A percentile compares a stretch with the other conserved stretches of the same genome.
These are phyloP conservation scores for Smittia aterrima DNA, from an alignment of 2,888 invertebrate species.

Conservation along the genomic window DNA sequence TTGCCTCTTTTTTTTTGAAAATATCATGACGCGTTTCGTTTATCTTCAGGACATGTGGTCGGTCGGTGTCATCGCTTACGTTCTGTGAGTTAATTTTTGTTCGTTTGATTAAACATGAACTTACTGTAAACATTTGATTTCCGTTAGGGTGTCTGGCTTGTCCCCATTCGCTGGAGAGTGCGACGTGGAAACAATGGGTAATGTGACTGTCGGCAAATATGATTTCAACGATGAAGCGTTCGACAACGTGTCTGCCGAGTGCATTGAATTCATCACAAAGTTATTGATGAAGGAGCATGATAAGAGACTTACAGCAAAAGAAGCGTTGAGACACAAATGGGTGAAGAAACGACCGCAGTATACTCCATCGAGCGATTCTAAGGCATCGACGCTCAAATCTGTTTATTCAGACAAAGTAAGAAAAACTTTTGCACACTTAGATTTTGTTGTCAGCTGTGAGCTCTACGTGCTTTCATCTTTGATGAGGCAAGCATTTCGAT, in stretches of 20 bases:
- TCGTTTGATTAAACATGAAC: background rate
- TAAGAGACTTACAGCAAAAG: constrained; percentile 76
- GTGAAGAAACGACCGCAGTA: constrained; percentile 61
- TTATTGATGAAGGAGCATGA: constrained; percentile 84
- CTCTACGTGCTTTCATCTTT: too few relatives aligned
- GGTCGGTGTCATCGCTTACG: constrained; percentile 96
- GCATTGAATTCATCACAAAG: constrained; percentile 92
- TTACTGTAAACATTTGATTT: constrained; percentile 14
- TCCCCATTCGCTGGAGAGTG: constrained; percentile 99
- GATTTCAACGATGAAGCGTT: constrained; percentile 98
- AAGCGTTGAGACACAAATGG: constrained; percentile 87
- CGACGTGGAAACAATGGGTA: constrained; percentile 97
- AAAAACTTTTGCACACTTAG: constrained; percentile 10
- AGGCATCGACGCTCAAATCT: constrained; percentile 46
- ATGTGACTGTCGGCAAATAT: constrained; percentile 94
- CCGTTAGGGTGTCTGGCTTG: constrained; percentile 79
- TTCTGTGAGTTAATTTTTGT: constrained; percentile 74
- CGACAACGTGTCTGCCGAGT: constrained; percentile 88
- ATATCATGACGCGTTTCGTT: too few relatives aligned
- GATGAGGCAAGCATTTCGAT: too few relatives aligned
- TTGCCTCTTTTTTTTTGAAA: too few relatives aligned
- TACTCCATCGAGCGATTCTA: constrained; percentile 45
- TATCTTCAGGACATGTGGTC: constrained; percentile 86
- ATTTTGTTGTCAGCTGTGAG: background rate
- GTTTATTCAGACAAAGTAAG: constrained; percentile 33